Evolutionary conservation across 2,113 vertebrate species (phyloP).

Genomic region (Lamprologus tigripictilis): DNA sequence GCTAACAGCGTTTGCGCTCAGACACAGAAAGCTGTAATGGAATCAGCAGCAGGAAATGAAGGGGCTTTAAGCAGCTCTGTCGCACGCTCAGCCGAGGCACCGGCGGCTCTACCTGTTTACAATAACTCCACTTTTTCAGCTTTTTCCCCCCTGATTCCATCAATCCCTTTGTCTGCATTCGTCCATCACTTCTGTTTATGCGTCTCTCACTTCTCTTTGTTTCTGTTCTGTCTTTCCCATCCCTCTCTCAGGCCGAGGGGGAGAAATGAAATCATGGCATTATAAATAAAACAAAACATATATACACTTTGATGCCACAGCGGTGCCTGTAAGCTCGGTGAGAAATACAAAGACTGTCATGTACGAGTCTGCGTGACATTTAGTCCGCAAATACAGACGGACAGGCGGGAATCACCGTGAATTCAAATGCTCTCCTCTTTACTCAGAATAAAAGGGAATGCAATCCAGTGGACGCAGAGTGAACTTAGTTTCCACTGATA

Average conservation of each 20-base stretch:
- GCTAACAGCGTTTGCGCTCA: constrained; percentile 34
- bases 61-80: constrained; percentile 24
- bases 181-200: constrained; percentile 24
- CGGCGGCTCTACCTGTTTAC: constrained; percentile 35
- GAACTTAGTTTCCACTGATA: not conserved
- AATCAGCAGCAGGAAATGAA: constrained; percentile 49
- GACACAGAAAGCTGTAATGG: constrained; percentile 22
- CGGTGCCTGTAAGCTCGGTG: not conserved
- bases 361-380: constrained; percentile 1
- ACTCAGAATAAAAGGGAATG: not conserved
- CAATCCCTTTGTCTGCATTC: constrained; percentile 20
- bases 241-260: not conserved
- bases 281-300: constrained; percentile 53
- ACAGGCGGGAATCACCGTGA: not conserved
- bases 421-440: not conserved
- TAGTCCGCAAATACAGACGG: not conserved
- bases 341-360: constrained; percentile 16
- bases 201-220: not conserved
- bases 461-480: not conserved
- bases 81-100: not conserved
- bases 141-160: constrained; percentile 18
- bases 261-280: constrained; percentile 17
- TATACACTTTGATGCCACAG: not conserved
- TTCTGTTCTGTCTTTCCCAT: not conserved
- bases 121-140: not conserved